Conservation (phyloP, 2,888 invertebrate genomes). For the Auanema sp. region DNA sequence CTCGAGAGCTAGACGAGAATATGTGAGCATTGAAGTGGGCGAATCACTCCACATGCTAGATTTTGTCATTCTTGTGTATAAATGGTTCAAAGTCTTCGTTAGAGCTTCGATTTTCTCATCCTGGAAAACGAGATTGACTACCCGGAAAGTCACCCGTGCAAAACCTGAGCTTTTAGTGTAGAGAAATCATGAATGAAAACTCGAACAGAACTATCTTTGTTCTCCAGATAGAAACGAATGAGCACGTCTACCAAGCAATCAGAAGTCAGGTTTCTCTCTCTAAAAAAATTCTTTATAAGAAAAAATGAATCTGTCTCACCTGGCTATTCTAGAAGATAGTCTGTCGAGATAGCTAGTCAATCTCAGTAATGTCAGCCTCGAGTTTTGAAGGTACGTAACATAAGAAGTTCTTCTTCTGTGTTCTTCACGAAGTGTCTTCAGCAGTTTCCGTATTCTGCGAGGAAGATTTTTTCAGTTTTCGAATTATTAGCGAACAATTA, state of each 20-base stretch:
- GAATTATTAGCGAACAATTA: slow-evolving; percentile 57
- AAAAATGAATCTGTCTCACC: not conserved
- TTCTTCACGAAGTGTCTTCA: slow-evolving; percentile 78
- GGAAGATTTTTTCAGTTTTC: not conserved
- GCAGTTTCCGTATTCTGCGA: slow-evolving; percentile 75
- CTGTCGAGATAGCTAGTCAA: slow-evolving; percentile 13
- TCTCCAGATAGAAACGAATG: slow-evolving; percentile 65
- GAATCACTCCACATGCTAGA: slow-evolving; percentile 24
- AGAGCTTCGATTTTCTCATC: slow-evolving; percentile 75
- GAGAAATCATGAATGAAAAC: slow-evolving; percentile 81
- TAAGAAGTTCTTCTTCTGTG: slow-evolving; percentile 79
- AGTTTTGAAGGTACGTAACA: slow-evolving; percentile 79
- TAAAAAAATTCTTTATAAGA: slow-evolving; percentile 19
- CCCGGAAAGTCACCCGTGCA: not conserved
- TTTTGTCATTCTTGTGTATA: slow-evolving; percentile 65
- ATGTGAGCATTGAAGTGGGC: slow-evolving; percentile 54
- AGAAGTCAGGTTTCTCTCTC: slow-evolving; percentile 44
- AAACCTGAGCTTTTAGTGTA: slow-evolving; percentile 78
- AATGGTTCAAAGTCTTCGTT: slow-evolving; percentile 75
- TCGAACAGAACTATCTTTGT: slow-evolving; percentile 75
- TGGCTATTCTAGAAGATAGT: slow-evolving; percentile 10
- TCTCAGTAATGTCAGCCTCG: slow-evolving; percentile 76
- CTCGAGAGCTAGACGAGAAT: slow-evolving; percentile 82
- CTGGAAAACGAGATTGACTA: slow-evolving; percentile 22
- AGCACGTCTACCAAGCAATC: slow-evolving; percentile 59